Conservation (phyloP, 2,113 vertebrate genomes). For the Ptychochromis oligacanthus region DNA sequence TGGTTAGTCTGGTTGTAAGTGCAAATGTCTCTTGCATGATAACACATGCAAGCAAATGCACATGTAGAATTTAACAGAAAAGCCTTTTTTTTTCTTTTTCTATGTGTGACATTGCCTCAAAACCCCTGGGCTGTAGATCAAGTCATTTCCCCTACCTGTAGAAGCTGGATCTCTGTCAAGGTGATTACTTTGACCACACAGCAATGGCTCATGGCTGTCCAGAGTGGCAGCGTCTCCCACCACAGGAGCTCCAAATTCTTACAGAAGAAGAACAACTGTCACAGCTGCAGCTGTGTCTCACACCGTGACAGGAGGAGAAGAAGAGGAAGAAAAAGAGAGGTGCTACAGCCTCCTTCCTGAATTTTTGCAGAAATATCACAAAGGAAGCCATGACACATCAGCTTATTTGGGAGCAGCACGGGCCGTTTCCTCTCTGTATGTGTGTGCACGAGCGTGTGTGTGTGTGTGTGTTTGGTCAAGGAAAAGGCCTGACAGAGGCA, state of each 20-base stretch:
- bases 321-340: conserved; percentile 61
- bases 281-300: conserved; percentile 34
- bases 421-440: conserved; percentile 67
- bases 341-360: conserved; percentile 77
- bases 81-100: neutral
- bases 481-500: conserved; percentile 73
- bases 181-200: conserved; percentile 83
- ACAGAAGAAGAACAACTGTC: conserved; percentile 50
- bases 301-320: conserved; percentile 36
- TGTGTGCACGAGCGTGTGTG: conserved; percentile 41
- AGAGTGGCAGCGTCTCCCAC: conserved; percentile 46
- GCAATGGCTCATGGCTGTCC: conserved; percentile 75
- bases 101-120: neutral
- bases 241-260: conserved; percentile 30
- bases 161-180: conserved; percentile 81
- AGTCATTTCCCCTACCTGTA: conserved; percentile 73
- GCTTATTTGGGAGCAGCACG: conserved; percentile 75
- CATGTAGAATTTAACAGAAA: neutral
- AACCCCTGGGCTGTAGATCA: neutral
- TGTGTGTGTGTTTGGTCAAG: conserved; percentile 59
- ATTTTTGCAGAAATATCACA: conserved; percentile 80
- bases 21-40: conserved; percentile 11
- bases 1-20: conserved; percentile 30
- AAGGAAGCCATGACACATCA: conserved; percentile 87
- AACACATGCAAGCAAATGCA: conserved; percentile 20